A percentile compares a stretch with the other conserved stretches of the same genome.
Evolutionary conservation across 2,113 vertebrate genomes (phyloP).

Genomic region (Hiodon tergisus): DNA sequence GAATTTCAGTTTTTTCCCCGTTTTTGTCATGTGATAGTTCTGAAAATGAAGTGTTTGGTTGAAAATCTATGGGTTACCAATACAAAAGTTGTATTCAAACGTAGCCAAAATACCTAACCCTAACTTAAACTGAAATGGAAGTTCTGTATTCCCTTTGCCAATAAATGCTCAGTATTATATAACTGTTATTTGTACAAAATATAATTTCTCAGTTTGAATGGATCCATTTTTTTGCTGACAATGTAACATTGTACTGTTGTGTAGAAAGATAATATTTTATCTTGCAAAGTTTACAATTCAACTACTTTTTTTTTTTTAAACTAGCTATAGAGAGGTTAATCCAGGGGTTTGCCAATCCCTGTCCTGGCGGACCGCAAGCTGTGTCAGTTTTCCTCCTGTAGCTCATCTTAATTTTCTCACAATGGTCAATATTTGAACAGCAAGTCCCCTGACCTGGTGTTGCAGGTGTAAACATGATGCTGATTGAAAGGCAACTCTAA

Average conservation of each 20-base stretch:
- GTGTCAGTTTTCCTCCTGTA: too few relatives aligned
- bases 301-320: neutral
- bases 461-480: too few relatives aligned
- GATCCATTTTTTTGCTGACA: neutral
- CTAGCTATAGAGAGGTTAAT: too few relatives aligned
- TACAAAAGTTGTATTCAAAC: constrained; percentile 16
- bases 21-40: neutral
- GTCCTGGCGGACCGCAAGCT: too few relatives aligned
- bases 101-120: constrained; percentile 45
- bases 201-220: neutral
- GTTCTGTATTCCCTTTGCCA: constrained; percentile 57
- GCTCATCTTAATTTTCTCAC: too few relatives aligned
- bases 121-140: constrained; percentile 22
- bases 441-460: too few relatives aligned
- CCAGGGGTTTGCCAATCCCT: too few relatives aligned
- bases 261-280: neutral
- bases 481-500: too few relatives aligned
- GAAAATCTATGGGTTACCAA: neutral
- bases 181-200: neutral
- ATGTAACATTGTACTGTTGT: neutral
- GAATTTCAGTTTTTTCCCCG: constrained; percentile 9
- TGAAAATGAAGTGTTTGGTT: neutral
- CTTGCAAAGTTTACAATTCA: constrained; percentile 16
- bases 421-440: too few relatives aligned
- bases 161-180: constrained; percentile 31